Conservation (phyloP, 1,140 invertebrate species). For the Armadillidium nasatum region DNA sequence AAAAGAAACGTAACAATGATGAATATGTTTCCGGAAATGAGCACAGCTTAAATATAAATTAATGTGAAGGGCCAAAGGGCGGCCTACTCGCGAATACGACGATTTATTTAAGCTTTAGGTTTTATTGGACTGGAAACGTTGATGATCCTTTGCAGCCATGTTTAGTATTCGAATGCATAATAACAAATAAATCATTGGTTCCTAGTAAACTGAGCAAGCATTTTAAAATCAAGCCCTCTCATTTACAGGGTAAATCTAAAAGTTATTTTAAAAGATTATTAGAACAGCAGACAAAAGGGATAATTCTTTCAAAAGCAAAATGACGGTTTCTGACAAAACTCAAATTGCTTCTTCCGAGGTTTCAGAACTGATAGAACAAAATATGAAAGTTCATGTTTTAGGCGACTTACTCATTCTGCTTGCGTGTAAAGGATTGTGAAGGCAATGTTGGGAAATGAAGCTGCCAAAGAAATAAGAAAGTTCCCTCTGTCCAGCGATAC, state of each 20-base stretch:
- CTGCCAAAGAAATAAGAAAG: constrained; percentile 4
- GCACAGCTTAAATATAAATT: constrained; percentile 2
- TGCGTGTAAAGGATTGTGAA: not conserved
- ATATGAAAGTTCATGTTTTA: constrained; percentile 16
- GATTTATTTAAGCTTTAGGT: not conserved
- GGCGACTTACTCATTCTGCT: not conserved
- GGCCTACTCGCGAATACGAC: not conserved
- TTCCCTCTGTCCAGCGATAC: constrained; percentile 3
- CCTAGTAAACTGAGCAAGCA: constrained; percentile 1
- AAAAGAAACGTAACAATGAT: constrained; percentile 17
- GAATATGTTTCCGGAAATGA: constrained; percentile 14
- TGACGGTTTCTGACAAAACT: not conserved
- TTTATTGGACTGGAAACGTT: not conserved
- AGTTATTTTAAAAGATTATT: constrained; percentile 13
- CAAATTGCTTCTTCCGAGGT: not conserved
- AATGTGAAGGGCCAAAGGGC: not conserved
- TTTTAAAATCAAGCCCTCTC: not conserved
- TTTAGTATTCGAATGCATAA: not conserved
- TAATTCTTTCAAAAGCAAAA: not conserved
- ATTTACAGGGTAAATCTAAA: not conserved
- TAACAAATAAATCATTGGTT: not conserved
- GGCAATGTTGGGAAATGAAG: not conserved
- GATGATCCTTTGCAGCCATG: not conserved
- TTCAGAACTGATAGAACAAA: constrained; percentile 16
- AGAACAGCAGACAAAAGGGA: not conserved